Evolutionary conservation across 2,888 invertebrate genomes (phyloP).

Genomic region (Ypsolopha scabrella): DNA sequence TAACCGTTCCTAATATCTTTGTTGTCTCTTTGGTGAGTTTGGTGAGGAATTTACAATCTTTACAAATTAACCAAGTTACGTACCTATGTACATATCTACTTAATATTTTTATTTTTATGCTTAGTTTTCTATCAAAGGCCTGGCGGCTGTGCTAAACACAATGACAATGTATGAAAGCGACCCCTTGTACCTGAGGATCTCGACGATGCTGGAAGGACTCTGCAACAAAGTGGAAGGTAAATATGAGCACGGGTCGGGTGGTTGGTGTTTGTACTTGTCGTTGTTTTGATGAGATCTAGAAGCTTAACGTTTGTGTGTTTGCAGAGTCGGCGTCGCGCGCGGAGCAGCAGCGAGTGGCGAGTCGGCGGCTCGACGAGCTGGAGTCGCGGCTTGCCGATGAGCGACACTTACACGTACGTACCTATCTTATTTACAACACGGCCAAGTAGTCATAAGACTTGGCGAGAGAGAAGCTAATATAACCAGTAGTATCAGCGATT

Average conservation of each 20-base stretch:
- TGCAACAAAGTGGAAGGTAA: conserved; percentile 2
- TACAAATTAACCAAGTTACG: too few relatives aligned
- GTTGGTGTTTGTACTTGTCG: background rate
- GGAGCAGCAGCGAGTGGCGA: conserved; percentile 1
- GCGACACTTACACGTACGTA: conserved; percentile 1
- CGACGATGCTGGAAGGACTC: background rate
- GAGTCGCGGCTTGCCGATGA: conserved; percentile 3
- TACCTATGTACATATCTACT: too few relatives aligned
- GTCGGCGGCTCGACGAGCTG: conserved; percentile 5
- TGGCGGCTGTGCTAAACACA: background rate
- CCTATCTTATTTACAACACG: too few relatives aligned
- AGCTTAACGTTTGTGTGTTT: background rate
- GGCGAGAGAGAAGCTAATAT: too few relatives aligned
- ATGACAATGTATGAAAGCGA: background rate
- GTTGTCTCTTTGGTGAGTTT: too few relatives aligned
- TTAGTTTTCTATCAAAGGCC: too few relatives aligned
- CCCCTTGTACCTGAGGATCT: background rate
- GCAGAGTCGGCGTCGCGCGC: background rate
- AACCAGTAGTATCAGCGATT: too few relatives aligned
- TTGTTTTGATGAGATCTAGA: background rate
- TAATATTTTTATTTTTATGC: too few relatives aligned
- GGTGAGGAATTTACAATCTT: too few relatives aligned
- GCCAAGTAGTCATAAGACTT: too few relatives aligned
- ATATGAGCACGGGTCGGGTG: background rate
- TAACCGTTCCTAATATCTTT: too few relatives aligned